Evolutionary conservation across 35 echinoderm and acorn worm genomes (phyloP), one percentile per base, ranked within the genome.

Genomic region (Diadema setosum): DNA sequence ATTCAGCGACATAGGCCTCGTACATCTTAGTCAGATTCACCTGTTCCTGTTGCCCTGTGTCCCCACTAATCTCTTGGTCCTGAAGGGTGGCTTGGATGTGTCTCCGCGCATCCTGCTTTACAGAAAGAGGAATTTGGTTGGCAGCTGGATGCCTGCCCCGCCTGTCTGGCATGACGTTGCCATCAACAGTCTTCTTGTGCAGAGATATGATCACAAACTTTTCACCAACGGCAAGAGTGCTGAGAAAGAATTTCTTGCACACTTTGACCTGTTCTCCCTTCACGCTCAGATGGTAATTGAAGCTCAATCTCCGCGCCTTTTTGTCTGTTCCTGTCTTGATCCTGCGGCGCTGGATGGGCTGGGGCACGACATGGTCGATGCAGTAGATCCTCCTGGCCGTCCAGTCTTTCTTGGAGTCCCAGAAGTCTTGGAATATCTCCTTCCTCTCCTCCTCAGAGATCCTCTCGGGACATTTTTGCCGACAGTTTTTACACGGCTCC

Each of bases 201-300:
- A 78, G 40, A n/a, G 73, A 78, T 78, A 78, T 78, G 35, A 78
- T 78, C 35, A 78, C 73, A 78, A 78, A 78, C 40, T 78, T 78
- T 5, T 78, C 73, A 24, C 73, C 73, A 78, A 78, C 73, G 11
- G 73, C 73, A 78, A 78, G 73, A 7, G 73, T 78, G 73, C 44
- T 78, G 35, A 78, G 73, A 24, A 78, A 78, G 39, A 78, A 78
- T 78, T 21, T 78, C 40, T 78, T 78, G 40, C 73, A 78, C 11
- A 78, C 73, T 36, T 78, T 78, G 11, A 35, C 40, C 40, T 35
- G 29, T 26, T 35, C 37, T 21, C 40, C 40, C 24, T 78, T 36
- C 2, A 26, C 29, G n/a, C 35, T 39, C 73, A 78, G 30, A 78
- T 78, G 40, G 40, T 78, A 78, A 78, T 78, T 33, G 25, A 78